These are phyloP conservation scores for Cryptophagus acutangulus DNA, from an alignment of 2,888 invertebrate species.

Conservation along the genomic window DNA sequence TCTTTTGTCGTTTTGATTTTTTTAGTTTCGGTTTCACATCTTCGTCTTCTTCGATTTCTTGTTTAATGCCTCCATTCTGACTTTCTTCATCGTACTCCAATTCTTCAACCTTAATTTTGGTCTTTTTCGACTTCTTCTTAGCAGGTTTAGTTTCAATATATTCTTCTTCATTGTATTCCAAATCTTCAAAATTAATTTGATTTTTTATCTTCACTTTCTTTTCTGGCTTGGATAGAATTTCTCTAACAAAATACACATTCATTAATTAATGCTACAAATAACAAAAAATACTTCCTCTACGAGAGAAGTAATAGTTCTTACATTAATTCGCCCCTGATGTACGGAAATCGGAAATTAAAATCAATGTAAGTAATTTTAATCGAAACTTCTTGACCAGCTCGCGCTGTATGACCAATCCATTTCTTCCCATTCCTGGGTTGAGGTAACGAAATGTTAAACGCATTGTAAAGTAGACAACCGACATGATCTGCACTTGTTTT, in stretches of 20 bases:
- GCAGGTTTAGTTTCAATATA: too few relatives aligned
- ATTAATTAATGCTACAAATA: too few relatives aligned
- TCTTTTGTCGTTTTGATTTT: not conserved
- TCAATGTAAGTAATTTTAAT: conserved; percentile 58
- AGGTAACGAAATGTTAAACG: conserved; percentile 67
- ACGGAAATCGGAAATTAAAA: conserved; percentile 57
- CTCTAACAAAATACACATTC: conserved; percentile 10
- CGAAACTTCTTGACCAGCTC: conserved; percentile 57
- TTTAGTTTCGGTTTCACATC: not conserved
- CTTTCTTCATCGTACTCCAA: not conserved
- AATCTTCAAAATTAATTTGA: conserved; percentile 5
- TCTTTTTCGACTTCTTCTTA: too few relatives aligned
- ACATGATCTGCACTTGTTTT: conserved; percentile 63
- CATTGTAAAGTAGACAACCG: conserved; percentile 63
- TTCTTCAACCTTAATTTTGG: too few relatives aligned
- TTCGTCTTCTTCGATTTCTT: not conserved
- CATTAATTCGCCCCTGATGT: conserved; percentile 59
- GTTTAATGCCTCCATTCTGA: not conserved
- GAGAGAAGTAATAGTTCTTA: too few relatives aligned
- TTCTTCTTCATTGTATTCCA: not conserved
- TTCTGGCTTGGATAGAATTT: not conserved
- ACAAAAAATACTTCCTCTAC: not conserved
- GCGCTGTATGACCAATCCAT: conserved; percentile 56
- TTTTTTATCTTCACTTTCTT: conserved; percentile 2
- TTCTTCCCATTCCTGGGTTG: conserved; percentile 47